Conservation (phyloP, 2,113 vertebrate species). For the Lates calcarifer region DNA sequence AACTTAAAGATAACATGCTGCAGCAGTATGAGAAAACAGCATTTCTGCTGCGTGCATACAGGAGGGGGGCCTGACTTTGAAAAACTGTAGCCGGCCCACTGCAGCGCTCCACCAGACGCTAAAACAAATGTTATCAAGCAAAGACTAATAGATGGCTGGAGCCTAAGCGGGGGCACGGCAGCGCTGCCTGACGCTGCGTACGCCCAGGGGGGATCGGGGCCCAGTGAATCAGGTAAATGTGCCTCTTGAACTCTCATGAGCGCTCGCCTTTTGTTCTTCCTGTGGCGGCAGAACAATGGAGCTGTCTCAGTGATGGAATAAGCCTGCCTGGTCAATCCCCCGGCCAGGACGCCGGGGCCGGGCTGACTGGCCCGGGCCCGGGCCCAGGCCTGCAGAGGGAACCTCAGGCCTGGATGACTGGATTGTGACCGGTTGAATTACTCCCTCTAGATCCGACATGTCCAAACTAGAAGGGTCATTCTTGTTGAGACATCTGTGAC, state of each 20-base stretch:
- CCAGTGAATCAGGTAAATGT: conserved; percentile 81
- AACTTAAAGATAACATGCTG: neutral
- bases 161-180: conserved; percentile 49
- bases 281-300: conserved; percentile 76
- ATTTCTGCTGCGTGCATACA: conserved; percentile 76
- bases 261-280: conserved; percentile 77
- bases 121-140: conserved; percentile 79
- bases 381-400: conserved; percentile 2
- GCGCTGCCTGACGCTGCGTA: conserved; percentile 16
- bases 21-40: conserved; percentile 69
- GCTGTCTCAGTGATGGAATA: conserved; percentile 79
- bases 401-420: conserved; percentile 11
- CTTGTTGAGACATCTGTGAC: neutral
- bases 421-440: neutral
- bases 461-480: neutral
- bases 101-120: conserved; percentile 43
- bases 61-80: conserved; percentile 54
- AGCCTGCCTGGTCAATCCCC: conserved; percentile 60
- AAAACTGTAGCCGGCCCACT: conserved; percentile 43
- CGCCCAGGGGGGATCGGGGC: conserved; percentile 61
- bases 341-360: neutral
- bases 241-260: conserved; percentile 77
- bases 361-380: neutral
- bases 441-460: neutral
- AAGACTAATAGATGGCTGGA: conserved; percentile 80